phyloP scores from a whole-genome alignment of 2,113 vertebrate genomes.

The Bambusicola thoracicus region DNA sequence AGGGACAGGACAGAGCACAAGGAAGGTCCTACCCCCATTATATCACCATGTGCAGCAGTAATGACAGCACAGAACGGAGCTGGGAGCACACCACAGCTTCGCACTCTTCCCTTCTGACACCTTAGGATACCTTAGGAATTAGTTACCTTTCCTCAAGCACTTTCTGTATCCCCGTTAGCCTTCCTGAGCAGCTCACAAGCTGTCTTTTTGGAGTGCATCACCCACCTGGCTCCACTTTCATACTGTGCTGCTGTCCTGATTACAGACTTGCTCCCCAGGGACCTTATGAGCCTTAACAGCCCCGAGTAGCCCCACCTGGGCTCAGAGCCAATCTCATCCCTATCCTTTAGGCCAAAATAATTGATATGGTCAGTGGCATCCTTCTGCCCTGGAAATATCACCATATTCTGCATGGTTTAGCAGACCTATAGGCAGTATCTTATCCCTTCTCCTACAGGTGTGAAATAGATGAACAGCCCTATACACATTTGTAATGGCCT shows the following conservation, averaged over 20 bases:
- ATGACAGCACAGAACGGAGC: rapidly evolving
- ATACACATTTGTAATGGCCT: neutral
- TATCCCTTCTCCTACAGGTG: neutral
- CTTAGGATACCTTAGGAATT: rapidly evolving
- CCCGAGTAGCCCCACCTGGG: neutral
- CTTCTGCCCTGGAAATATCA: neutral
- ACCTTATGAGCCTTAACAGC: neutral
- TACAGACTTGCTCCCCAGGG: neutral
- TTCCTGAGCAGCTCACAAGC: rapidly evolving
- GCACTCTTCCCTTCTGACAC: neutral
- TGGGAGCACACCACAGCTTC: rapidly evolving
- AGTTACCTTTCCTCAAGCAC: neutral
- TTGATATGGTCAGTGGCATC: neutral
- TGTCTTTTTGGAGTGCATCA: rapidly evolving
- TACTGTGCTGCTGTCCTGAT: neutral
- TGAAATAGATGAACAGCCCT: neutral
- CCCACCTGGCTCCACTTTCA: rapidly evolving
- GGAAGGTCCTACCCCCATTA: rapidly evolving
- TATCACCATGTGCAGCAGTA: rapidly evolving
- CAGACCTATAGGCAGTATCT: neutral
- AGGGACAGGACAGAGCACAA: neutral
- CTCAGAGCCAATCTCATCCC: rapidly evolving
- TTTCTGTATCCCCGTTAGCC: rapidly evolving
- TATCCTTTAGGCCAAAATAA: neutral
- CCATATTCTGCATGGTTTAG: neutral